Percentiles rank a stretch among this genome's conserved stretches.
Evolutionary conservation across 2,797 vertebrate genomes (phyloP).

Genomic region (Enteromius argenteus): DNA sequence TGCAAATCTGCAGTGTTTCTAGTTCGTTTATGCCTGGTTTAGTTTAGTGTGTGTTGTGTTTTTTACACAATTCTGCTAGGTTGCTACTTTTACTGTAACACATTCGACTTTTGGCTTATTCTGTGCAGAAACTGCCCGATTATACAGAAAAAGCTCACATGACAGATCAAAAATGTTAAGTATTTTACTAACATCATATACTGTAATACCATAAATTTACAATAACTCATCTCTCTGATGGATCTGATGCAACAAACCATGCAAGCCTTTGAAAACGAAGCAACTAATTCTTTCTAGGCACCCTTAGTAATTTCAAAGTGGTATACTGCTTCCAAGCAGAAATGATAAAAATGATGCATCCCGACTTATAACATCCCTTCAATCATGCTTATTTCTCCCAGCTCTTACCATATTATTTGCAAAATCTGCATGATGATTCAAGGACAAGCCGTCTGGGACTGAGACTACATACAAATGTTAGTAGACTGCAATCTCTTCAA

Average conservation of each 20-base stretch:
- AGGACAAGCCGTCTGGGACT: neutral
- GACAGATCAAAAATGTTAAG: neutral
- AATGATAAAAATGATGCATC: neutral
- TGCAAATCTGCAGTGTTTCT: neutral
- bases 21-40: neutral
- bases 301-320: neutral
- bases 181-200: neutral
- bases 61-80: neutral
- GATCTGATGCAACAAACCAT: neutral
- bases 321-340: neutral
- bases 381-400: neutral
- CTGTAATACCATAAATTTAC: neutral
- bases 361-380: neutral
- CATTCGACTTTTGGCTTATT: neutral
- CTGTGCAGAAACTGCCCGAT: neutral
- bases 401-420: neutral
- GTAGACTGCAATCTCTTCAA: slow-evolving; percentile 33
- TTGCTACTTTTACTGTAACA: neutral
- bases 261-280: neutral
- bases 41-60: neutral
- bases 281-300: neutral
- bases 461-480: neutral
- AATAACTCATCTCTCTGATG: neutral
- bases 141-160: neutral
- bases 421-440: neutral